Conservation (phyloP, 2,113 vertebrate genomes). For the Leptobrachium ailaonicum region DNA sequence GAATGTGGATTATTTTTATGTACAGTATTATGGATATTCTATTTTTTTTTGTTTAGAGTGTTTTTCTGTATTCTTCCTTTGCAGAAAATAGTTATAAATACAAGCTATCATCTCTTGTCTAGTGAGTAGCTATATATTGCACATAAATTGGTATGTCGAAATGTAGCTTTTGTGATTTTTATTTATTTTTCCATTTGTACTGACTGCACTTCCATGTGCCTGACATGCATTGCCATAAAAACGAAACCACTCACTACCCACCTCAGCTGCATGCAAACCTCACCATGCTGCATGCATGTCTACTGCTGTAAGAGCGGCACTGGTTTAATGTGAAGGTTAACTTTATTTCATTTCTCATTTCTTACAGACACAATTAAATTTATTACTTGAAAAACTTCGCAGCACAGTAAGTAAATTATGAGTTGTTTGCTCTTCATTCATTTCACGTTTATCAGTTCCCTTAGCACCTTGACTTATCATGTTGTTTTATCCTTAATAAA, state of each 20-base stretch:
- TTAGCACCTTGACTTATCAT: too few relatives aligned
- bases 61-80: slow-evolving; percentile 30
- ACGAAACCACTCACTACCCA: slow-evolving; percentile 69
- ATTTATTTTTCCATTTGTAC: background rate
- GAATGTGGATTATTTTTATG: background rate
- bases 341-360: slow-evolving; percentile 45
- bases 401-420: slow-evolving; percentile 83
- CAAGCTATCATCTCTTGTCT: slow-evolving; percentile 37
- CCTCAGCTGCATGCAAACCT: slow-evolving; percentile 70
- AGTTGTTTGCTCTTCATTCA: too few relatives aligned
- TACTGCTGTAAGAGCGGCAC: slow-evolving; percentile 45
- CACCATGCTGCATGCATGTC: slow-evolving; percentile 59
- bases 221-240: slow-evolving; percentile 29
- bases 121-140: slow-evolving; percentile 39
- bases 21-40: background rate
- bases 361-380: slow-evolving; percentile 90
- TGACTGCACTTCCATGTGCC: slow-evolving; percentile 22
- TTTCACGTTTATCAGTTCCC: too few relatives aligned
- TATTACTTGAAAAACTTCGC: slow-evolving; percentile 93
- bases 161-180: slow-evolving; percentile 11
- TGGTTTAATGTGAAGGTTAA: too few relatives aligned
- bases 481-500: too few relatives aligned
- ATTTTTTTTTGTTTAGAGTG: background rate
- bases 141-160: slow-evolving; percentile 16
- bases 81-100: slow-evolving; percentile 41